Evolutionary conservation across 2,113 vertebrate species (phyloP).

Genomic region (Trematocara variabile): DNA sequence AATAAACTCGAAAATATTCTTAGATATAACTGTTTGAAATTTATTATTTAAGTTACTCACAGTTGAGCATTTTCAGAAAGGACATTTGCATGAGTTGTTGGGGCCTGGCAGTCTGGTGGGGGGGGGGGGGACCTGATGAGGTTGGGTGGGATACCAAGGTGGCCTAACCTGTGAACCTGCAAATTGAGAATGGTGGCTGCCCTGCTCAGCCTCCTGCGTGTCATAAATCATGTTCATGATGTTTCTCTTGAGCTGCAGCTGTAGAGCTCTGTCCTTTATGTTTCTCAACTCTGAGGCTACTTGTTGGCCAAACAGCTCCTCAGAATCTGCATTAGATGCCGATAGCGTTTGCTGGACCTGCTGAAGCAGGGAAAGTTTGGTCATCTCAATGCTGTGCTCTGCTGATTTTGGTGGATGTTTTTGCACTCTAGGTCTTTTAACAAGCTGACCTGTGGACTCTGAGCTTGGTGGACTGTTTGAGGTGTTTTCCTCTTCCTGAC

Average conservation of each 20-base stretch:
- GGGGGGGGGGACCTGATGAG: accelerated
- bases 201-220: accelerated
- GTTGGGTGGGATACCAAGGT: accelerated
- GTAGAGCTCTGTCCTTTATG: not conserved
- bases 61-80: too few species aligned
- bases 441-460: not conserved
- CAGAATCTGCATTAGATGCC: accelerated
- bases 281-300: not conserved
- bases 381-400: accelerated
- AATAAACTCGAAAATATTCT: not conserved
- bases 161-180: not conserved
- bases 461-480: not conserved
- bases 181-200: not conserved
- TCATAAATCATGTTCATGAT: not conserved
- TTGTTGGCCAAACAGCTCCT: not conserved
- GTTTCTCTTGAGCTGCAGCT: accelerated
- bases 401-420: not conserved
- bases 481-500: not conserved
- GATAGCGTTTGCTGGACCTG: not conserved
- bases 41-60: accelerated
- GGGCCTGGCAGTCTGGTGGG: not conserved
- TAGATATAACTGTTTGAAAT: accelerated
- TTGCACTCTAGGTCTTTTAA: not conserved
- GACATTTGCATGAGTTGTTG: too few species aligned
- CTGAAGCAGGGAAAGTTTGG: not conserved